phyloP scores from a whole-genome alignment of 2,113 vertebrate genomes.

The Mormyrus iriodes region DNA sequence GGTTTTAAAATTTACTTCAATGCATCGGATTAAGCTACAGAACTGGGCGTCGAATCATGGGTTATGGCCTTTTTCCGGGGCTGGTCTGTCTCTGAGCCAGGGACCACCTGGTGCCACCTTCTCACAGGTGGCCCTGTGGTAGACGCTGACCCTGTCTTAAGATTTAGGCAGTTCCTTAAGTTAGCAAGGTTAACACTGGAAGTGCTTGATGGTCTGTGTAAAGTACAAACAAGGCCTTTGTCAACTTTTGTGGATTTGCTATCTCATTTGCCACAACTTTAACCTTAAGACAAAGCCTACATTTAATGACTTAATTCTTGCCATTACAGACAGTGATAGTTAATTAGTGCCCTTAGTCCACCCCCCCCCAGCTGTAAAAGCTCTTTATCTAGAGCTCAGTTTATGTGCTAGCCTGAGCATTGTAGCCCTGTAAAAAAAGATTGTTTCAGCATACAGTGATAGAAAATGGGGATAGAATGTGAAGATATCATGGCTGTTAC shows the following conservation, averaged over 20 bases:
- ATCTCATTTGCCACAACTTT: neutral
- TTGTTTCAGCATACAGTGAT: neutral
- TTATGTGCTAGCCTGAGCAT: neutral
- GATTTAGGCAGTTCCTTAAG: neutral
- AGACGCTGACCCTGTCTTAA: neutral
- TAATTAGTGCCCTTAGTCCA: neutral
- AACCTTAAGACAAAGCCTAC: neutral
- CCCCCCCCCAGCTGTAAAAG: neutral
- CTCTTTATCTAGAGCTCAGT: neutral
- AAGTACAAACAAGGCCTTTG: neutral
- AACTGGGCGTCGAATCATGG: neutral
- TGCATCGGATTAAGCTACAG: neutral
- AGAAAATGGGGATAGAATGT: neutral
- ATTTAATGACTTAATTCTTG: neutral
- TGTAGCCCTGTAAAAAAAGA: neutral
- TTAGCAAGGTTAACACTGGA: neutral
- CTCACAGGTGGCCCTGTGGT: neutral
- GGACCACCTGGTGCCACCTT: neutral
- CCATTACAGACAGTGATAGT: neutral
- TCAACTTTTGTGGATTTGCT: neutral
- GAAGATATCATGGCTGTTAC: neutral
- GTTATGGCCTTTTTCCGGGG: neutral
- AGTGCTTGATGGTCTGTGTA: neutral
- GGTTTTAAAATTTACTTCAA: neutral
- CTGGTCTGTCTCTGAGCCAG: neutral